Conservation (phyloP, 2,113 vertebrate genomes). For the Taurulus bubalis region DNA sequence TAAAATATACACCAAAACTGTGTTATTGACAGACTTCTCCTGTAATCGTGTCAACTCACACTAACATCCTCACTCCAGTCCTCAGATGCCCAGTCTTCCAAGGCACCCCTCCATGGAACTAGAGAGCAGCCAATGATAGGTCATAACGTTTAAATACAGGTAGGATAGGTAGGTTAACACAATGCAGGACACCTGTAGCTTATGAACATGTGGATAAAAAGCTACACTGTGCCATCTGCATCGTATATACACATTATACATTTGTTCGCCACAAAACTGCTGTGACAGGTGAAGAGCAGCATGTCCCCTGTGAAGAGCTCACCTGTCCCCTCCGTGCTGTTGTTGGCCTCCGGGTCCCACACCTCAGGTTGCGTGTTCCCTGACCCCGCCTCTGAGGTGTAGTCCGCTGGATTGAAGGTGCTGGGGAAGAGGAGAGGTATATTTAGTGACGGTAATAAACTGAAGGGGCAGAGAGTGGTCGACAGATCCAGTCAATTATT, state of each 20-base stretch:
- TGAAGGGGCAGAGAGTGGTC: background rate
- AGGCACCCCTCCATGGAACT: constrained; percentile 92
- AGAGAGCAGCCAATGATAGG: constrained; percentile 27
- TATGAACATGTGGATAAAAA: background rate
- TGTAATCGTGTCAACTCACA: constrained; percentile 63
- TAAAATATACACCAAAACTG: background rate
- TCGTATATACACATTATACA: background rate
- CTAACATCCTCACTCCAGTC: constrained; percentile 98
- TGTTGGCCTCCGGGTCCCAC: constrained; percentile 79
- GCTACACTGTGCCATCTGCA: too few relatives aligned
- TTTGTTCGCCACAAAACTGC: background rate
- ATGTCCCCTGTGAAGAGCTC: background rate
- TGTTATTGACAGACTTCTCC: background rate
- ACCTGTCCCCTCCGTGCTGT: constrained; percentile 83
- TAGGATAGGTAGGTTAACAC: background rate
- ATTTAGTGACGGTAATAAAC: background rate
- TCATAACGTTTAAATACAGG: constrained; percentile 1
- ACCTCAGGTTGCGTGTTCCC: constrained; percentile 73
- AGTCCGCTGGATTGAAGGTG: constrained; percentile 97
- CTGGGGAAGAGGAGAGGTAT: constrained; percentile 73
- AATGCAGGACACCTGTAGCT: constrained; percentile 1
- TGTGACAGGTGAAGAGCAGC: background rate
- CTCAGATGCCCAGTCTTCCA: constrained; percentile 95
- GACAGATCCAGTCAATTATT: background rate
- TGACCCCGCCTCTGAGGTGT: constrained; percentile 83